Evolutionary conservation across 2,797 vertebrate genomes (phyloP).

Genomic region (Halcyon chelicuti): DNA sequence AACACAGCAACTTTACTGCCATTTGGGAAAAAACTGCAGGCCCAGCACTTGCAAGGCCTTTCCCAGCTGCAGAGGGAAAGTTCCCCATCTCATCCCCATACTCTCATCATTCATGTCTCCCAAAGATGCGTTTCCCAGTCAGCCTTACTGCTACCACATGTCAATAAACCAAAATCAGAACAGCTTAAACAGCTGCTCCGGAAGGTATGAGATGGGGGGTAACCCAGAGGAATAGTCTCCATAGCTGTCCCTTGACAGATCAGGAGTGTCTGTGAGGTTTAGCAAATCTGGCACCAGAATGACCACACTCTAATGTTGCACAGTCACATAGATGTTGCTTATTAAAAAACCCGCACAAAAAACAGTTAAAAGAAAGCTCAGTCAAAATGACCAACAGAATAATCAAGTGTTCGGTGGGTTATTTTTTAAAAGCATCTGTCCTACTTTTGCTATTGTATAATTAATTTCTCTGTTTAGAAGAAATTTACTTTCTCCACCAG

Average conservation of each 20-base stretch:
- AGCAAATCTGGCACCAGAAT: rapidly evolving
- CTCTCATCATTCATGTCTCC: background rate
- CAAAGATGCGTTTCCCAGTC: background rate
- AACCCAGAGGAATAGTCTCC: background rate
- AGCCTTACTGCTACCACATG: background rate
- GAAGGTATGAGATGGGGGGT: background rate
- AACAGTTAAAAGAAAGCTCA: background rate
- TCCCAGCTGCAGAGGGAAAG: background rate
- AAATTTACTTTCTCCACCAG: background rate
- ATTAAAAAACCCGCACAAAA: background rate
- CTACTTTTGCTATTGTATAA: background rate
- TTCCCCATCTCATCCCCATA: background rate
- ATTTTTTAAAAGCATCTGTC: background rate
- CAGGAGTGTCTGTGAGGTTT: rapidly evolving
- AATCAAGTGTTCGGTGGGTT: background rate
- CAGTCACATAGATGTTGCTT: rapidly evolving
- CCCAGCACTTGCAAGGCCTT: background rate
- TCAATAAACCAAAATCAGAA: background rate
- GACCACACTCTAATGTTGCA: background rate
- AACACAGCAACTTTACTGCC: rapidly evolving
- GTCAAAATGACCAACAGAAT: background rate
- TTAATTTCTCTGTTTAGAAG: background rate
- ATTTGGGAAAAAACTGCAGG: background rate
- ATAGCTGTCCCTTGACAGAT: background rate
- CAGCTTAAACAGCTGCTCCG: background rate